Conservation (phyloP, 2,113 vertebrate genomes). For the Pagrus major region DNA sequence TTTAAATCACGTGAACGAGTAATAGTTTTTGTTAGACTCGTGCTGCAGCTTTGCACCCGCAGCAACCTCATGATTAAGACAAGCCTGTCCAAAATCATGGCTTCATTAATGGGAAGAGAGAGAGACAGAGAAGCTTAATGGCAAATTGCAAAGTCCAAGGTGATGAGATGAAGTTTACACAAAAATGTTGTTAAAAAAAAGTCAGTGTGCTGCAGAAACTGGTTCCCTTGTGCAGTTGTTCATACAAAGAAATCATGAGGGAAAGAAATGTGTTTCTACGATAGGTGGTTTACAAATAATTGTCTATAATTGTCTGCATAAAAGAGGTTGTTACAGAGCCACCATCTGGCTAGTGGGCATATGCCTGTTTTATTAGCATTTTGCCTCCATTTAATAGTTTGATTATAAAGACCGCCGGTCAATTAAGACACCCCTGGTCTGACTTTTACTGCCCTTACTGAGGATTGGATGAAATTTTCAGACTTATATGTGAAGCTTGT, state of each 20-base stretch:
- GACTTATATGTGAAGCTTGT: slow-evolving; percentile 5
- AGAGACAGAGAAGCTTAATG: background rate
- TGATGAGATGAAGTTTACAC: background rate
- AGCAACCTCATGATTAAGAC: background rate
- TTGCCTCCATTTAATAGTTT: slow-evolving; percentile 32
- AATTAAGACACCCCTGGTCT: slow-evolving; percentile 37
- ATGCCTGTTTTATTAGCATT: slow-evolving; percentile 49
- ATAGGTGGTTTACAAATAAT: slow-evolving; percentile 17
- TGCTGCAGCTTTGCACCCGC: no score
- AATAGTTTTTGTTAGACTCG: background rate
- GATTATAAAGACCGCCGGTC: slow-evolving; percentile 25
- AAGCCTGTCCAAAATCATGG: background rate
- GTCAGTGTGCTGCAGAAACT: background rate
- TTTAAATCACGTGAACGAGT: no score
- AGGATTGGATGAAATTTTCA: slow-evolving; percentile 4
- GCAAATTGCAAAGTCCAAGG: background rate
- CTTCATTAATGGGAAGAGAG: background rate
- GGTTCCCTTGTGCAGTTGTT: background rate
- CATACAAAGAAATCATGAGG: background rate
- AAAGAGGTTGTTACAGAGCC: slow-evolving; percentile 40
- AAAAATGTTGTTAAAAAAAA: background rate
- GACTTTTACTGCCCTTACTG: slow-evolving; percentile 46
- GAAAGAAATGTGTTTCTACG: background rate
- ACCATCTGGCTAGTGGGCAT: slow-evolving; percentile 56
- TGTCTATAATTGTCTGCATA: slow-evolving; percentile 26